Base-by-base conservation (phyloP, 2,797 vertebrate genomes). In the Somateria mollissima region DNA sequence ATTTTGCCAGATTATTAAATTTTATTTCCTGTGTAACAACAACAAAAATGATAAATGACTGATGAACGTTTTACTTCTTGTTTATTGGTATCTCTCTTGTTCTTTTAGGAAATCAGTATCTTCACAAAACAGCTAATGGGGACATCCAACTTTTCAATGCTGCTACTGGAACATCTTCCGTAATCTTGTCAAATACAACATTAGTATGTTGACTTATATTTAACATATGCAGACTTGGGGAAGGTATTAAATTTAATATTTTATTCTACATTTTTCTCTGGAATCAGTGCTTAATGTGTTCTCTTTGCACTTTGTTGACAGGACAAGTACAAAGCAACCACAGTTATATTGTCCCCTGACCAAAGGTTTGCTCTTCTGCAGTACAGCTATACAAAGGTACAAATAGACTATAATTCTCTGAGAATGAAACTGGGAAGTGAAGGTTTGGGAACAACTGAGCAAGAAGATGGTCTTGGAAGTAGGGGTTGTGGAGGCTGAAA, bases 361-460 rank as follows among this genome's bases (percentile, higher is more conserved):
- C 69, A 84, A 71, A 91, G 86, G 43, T 98, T 97, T 82, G 89
- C 98, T 91, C 97, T 98, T 84, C 95, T 98, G 34, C 97, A 94
- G 28, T 97, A 98, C 95, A 97, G 78, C 91, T 97, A 97, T 77
- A 89, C 73, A 72, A 98, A 98, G 98, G 98, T 97, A 97, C 27
- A 45, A 69, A 12, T 39, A 19, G 54, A 14, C 11, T 72, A 82
- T 41, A 61, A 7, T 32, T 39, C 37, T 62, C 24, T 57, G 30
- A 79, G 57, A n/a, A 7, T 71, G 24, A 85, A 77, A 58, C 32
- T 72, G 49, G 45, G 37, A 85, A 75, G 32, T 53, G 81, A 60
- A 61, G 34, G 18, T 71, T 87, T 84, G 49, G 45, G 34, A 74
- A 34, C 21, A 70, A 51, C 28, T 61, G 24, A 76, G 20, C 2